A percentile compares a stretch with the other conserved stretches of the same genome.
These are phyloP conservation scores for Brachionus calyciflorus DNA, from an alignment of 1,140 invertebrate genomes.

Conservation along the genomic window DNA sequence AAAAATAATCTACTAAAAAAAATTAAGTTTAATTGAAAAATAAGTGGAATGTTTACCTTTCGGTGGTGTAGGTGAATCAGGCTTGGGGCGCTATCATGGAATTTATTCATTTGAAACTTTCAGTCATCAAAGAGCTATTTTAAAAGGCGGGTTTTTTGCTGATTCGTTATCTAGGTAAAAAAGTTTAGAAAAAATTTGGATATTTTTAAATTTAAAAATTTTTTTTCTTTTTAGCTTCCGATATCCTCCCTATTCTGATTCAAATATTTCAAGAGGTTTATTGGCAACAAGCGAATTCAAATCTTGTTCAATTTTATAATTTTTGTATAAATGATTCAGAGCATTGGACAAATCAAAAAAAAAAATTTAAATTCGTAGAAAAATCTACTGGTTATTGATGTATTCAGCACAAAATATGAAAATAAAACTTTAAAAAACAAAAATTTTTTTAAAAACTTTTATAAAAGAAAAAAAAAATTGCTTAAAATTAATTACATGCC, in stretches of 20 bases:
- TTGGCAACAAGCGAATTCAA: slow-evolving; percentile 34
- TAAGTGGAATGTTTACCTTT: slow-evolving; percentile 63
- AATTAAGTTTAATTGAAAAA: slow-evolving; percentile 49
- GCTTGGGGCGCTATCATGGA: slow-evolving; percentile 89
- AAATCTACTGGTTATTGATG: too few relatives aligned
- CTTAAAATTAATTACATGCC: too few relatives aligned
- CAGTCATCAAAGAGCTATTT: slow-evolving; percentile 79
- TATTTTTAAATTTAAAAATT: too few relatives aligned
- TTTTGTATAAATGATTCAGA: too few relatives aligned
- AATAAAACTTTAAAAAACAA: too few relatives aligned
- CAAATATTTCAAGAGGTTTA: slow-evolving; percentile 3
- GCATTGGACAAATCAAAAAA: too few relatives aligned
- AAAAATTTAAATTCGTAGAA: too few relatives aligned
- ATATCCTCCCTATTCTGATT: slow-evolving; percentile 25
- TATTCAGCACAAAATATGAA: too few relatives aligned
- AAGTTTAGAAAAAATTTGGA: not conserved
- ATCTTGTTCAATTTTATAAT: slow-evolving; percentile 3
- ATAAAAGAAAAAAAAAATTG: too few relatives aligned
- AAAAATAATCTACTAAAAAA: too few relatives aligned
- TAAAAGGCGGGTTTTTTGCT: slow-evolving; percentile 24
- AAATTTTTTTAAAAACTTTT: too few relatives aligned
- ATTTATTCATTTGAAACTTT: slow-evolving; percentile 86
- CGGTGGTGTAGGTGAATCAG: slow-evolving; percentile 76
- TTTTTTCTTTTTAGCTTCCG: slow-evolving; percentile 5
- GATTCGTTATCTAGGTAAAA: not conserved